Evolutionary conservation across 2,113 vertebrate species (phyloP).

Genomic region (Gavia stellata): DNA sequence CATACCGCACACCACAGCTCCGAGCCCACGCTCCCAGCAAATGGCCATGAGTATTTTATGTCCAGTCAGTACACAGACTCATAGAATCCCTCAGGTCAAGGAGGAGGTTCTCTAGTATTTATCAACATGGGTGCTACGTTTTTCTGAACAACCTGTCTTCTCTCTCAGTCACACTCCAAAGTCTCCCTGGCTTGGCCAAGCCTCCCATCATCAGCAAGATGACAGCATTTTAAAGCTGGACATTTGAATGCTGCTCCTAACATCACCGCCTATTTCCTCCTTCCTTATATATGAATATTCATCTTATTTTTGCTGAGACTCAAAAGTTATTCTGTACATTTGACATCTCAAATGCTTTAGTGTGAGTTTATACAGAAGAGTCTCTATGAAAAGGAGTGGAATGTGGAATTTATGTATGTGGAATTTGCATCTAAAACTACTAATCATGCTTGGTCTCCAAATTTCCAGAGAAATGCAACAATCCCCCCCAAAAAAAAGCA

Average conservation of each 20-base stretch:
- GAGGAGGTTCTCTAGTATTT: background rate
- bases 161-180: background rate
- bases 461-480: background rate
- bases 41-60: background rate
- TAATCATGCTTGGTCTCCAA: background rate
- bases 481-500: background rate
- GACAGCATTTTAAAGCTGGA: background rate
- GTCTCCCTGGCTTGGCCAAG: background rate
- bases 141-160: background rate
- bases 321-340: background rate
- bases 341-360: background rate
- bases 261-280: background rate
- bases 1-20: rapidly evolving
- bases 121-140: rapidly evolving
- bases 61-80: background rate
- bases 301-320: background rate
- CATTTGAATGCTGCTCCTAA: background rate
- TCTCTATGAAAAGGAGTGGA: background rate
- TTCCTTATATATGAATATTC: background rate
- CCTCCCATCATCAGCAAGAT: background rate
- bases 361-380: background rate
- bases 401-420: rapidly evolving
- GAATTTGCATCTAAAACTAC: background rate
- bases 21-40: background rate
- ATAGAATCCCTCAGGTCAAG: background rate